Evolutionary conservation across 2,797 vertebrate species (phyloP).

Genomic region (Chaetodon trifasciatus): DNA sequence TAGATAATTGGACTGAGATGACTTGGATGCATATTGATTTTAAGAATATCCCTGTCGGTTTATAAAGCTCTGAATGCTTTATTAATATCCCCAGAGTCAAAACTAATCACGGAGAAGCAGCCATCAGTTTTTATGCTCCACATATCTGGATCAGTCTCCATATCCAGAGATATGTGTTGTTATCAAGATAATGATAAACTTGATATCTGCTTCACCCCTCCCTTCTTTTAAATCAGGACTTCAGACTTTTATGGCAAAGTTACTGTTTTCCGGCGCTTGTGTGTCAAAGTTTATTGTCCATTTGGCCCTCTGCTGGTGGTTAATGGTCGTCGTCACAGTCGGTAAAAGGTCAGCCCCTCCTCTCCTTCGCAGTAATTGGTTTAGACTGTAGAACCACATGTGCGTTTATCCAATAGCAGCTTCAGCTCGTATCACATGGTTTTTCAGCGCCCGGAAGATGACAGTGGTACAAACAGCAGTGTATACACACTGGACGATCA

Average conservation of each 20-base stretch:
- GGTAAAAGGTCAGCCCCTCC: constrained; percentile 44
- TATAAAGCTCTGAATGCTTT: neutral
- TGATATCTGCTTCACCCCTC: neutral
- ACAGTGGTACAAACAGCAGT: accelerated
- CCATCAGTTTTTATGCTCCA: neutral
- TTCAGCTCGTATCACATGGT: neutral
- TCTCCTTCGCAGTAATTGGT: constrained; percentile 50
- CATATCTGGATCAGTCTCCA: neutral
- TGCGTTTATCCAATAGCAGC: constrained; percentile 41
- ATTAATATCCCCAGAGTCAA: neutral
- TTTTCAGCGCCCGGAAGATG: constrained; percentile 46
- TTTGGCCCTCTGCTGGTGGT: constrained; percentile 27
- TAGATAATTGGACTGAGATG: too few species aligned
- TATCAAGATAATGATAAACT: neutral
- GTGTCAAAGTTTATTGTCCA: neutral
- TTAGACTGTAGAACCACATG: accelerated
- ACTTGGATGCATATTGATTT: neutral
- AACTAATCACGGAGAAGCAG: neutral
- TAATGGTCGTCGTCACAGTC: neutral
- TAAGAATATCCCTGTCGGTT: neutral
- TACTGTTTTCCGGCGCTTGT: neutral
- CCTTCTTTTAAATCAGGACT: too few species aligned
- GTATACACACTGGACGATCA: neutral
- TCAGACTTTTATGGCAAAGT: too few species aligned
- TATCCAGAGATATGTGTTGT: too few species aligned